Base-by-base conservation (phyloP, 2,113 vertebrate species). In the Upupa epops region DNA sequence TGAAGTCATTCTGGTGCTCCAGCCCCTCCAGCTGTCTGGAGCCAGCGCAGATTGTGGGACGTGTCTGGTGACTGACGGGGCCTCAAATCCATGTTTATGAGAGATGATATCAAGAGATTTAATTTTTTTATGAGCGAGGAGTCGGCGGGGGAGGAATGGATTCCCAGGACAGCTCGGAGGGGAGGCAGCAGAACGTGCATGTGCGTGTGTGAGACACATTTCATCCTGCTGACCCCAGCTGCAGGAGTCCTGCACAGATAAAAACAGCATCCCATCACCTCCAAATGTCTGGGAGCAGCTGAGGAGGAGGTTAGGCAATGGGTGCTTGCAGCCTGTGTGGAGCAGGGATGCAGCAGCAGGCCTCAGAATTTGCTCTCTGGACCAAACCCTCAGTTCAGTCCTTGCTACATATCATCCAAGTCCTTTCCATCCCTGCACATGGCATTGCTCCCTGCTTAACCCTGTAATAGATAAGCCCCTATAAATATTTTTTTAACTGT, bases 51-150 rank as follows among this genome's bases (percentile, higher is more conserved):
- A 96, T 95, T 96, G 96, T 92, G 82, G 89, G 95, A 96, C 18
- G 92, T 96, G 95, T 96, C 92, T 92, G 91, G 92, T 96, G 96
- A 96, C 95, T 95, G 96, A 96, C 87, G 65, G 92, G 84, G 87
- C 91, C 92, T 94, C 87, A 93, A 93, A 94, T 86, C 90, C 90
- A 63, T 0, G 0, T 94, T 96, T 95, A 91, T 92, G 93, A 86
- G 89, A 94, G 89, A 95, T 94, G 95, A 96, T 94, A 96, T 76
- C 4, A 7, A 82, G 90, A 90, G 71, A 70, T 94, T 66, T 89
- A 69, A 59, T 83, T 82, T 79, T 92, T 93, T 95, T 94, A 93
- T 63, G 52, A 92, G 63, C 0, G 0, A 89, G 66, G 42, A 58
- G 36, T 42, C 11, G 2, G 40, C 40, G 15, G n/a, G n/a, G 56